Evolutionary conservation across 1,140 invertebrate genomes (phyloP).

Genomic region (Cydia splendana): DNA sequence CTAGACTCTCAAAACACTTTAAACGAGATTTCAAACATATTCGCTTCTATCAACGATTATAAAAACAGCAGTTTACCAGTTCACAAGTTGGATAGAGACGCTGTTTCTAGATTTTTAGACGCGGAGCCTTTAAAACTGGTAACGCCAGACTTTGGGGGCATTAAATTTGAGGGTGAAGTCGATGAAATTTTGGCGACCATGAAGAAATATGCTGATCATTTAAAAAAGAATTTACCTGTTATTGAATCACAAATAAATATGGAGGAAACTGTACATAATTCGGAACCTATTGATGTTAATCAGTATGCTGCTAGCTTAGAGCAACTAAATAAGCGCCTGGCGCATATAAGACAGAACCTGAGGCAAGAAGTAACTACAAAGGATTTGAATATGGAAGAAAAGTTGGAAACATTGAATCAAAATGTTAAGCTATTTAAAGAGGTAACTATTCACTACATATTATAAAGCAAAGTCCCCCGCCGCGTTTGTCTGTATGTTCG

Average conservation of each 20-base stretch:
- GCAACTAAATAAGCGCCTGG: constrained; percentile 58
- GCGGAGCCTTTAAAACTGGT: constrained; percentile 52
- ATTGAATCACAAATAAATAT: constrained; percentile 30
- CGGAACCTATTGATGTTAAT: constrained; percentile 52
- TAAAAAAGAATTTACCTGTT: constrained; percentile 50
- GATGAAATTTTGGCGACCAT: constrained; percentile 58
- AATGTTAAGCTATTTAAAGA: constrained; percentile 68
- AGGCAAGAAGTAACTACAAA: constrained; percentile 42
- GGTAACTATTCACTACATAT: constrained; percentile 41
- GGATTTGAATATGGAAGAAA: constrained; percentile 61
- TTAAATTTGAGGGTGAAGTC: constrained; percentile 52
- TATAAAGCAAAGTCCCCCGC: no score
- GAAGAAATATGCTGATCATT: constrained; percentile 59
- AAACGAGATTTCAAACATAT: constrained; percentile 61
- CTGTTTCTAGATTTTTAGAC: constrained; percentile 55
- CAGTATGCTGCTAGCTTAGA: constrained; percentile 63
- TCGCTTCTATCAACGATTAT: constrained; percentile 44
- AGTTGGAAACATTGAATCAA: constrained; percentile 56
- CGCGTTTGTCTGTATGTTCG: no score
- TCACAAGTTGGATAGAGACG: constrained; percentile 34
- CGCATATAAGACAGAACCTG: constrained; percentile 56
- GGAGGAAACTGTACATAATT: constrained; percentile 26
- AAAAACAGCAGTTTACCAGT: background rate
- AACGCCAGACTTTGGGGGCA: constrained; percentile 57
- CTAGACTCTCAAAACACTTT: constrained; percentile 64